Base-by-base conservation (phyloP, 2,888 invertebrate species). In the Pharmacophagus antenor region DNA sequence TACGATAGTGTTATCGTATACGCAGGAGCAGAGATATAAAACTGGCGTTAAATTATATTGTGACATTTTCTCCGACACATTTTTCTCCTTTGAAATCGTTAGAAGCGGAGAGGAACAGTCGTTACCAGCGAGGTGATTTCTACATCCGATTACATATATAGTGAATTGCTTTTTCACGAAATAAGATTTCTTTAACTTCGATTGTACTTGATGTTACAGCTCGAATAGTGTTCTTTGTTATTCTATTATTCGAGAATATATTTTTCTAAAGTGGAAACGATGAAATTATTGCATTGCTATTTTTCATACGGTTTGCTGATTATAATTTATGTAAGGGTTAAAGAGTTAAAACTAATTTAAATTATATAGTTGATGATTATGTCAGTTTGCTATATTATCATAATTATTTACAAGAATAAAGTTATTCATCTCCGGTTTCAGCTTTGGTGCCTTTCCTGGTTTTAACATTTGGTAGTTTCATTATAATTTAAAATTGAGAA, bases 41-140 rank as follows among this genome's bases (percentile, higher is more conserved):
- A 78, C 75, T 71, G 65, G 73, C 67, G 77, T 69, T 71, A 74
- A 80, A 82, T 80, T 79, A 77, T 80, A 80, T 74, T 70, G 74
- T 80, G 74, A 56, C 61, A 37, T 61, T 48, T 56, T 27, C 56
- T 15, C 79, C 70, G 78, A 83, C 81, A 74, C 71, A 73, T 79
- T 82, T 84, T 79, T 84, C 77, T 72, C 68, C 77, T 68, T 67
- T 65, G 69, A 63, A 65, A 66, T 72, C 73, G 74, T 72, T 73
- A 71, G 66, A 65, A 67, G 58, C 66, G 46, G 67, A 31, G 64
- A 68, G 69, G 64, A 73, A 69, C 69, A 70, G 69, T 60, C 60
- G 60, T 60, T 67, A 66, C 70, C 23, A 60, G 46, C 22, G 55
- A 60, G 60, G 56, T 61, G 61, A 61, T 61, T 61, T 53, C 61